Evolutionary conservation across 2,797 vertebrate genomes (phyloP).

Genomic region (Anas flavirostris): DNA sequence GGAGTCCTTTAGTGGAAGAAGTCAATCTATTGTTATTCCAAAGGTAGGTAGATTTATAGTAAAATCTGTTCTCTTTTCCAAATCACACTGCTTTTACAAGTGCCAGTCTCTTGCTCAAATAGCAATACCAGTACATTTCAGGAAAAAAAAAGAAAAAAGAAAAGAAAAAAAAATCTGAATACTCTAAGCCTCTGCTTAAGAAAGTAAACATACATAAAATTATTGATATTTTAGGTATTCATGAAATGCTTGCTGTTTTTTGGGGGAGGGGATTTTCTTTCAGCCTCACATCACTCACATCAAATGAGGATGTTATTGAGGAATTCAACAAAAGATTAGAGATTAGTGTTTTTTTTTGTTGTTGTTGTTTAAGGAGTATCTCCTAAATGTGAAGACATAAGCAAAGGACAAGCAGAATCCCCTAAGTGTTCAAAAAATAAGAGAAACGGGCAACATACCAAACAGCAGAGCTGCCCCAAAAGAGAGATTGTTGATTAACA

Average conservation of each 20-base stretch:
- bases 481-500: constrained; percentile 2
- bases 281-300: not conserved
- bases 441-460: not conserved
- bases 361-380: not conserved
- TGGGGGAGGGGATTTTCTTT: not conserved
- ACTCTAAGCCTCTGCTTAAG: not conserved
- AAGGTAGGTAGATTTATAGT: not conserved
- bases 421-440: not conserved
- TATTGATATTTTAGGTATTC: not conserved
- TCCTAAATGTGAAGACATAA: not conserved
- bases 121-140: not conserved
- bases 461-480: not conserved
- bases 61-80: not conserved
- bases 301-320: not conserved
- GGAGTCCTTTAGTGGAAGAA: not conserved
- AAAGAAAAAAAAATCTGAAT: not conserved
- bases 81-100: not conserved
- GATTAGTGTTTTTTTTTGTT: not conserved
- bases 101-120: not conserved
- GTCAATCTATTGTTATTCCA: not conserved
- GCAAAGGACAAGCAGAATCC: not conserved
- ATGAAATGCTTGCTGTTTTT: not conserved
- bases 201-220: not conserved
- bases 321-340: not conserved
- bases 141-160: not conserved